Evolutionary conservation across 1,140 invertebrate species (phyloP).

Genomic region (Zaprionus nigranus): DNA sequence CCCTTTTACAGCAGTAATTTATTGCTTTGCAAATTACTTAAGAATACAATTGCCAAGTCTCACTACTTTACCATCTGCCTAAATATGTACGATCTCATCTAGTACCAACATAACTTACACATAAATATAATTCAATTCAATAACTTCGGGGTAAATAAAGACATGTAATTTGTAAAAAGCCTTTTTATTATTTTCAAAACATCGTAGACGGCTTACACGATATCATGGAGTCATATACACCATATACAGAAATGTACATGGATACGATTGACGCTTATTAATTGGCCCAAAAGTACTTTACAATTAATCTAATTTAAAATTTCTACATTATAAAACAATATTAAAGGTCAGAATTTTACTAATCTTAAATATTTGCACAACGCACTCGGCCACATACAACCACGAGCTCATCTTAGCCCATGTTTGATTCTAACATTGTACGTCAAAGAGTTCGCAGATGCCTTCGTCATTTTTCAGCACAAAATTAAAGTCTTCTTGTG

Average conservation of each 20-base stretch:
- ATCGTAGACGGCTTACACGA: background rate
- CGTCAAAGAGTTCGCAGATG: constrained; percentile 81
- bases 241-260: constrained; percentile 16
- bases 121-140: too few relatives aligned
- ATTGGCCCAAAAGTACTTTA: constrained; percentile 66
- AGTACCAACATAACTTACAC: too few relatives aligned
- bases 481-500: constrained; percentile 79
- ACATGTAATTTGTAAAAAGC: background rate
- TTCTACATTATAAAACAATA: constrained; percentile 76
- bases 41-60: background rate
- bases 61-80: background rate
- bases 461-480: constrained; percentile 78
- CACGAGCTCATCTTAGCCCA: constrained; percentile 19
- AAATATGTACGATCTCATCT: background rate
- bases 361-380: constrained; percentile 81
- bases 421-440: constrained; percentile 65
- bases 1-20: background rate
- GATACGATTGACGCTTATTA: constrained; percentile 44
- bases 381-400: constrained; percentile 70
- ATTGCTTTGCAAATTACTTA: background rate
- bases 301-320: constrained; percentile 74
- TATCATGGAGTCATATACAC: background rate
- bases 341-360: constrained; percentile 80
- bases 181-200: constrained; percentile 7
- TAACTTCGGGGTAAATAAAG: background rate